Evolutionary conservation across 2,797 vertebrate genomes (phyloP).

Genomic region (Scolopax rusticola): DNA sequence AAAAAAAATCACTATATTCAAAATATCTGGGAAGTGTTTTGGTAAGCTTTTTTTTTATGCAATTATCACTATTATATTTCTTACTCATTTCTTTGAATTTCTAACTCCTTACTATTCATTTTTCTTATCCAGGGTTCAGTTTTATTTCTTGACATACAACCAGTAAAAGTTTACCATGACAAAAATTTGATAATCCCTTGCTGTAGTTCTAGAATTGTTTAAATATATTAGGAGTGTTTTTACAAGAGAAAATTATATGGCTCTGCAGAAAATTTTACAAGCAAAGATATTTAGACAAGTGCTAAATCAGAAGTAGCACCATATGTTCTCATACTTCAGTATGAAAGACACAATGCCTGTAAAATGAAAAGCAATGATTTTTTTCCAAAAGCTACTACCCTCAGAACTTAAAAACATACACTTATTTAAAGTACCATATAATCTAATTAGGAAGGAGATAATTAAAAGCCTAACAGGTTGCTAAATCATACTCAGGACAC

Average conservation of each 20-base stretch:
- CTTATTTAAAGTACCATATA: slow-evolving; percentile 65
- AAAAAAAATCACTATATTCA: background rate
- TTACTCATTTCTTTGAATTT: background rate
- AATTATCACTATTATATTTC: background rate
- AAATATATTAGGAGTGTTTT: slow-evolving; percentile 12
- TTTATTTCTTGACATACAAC: background rate
- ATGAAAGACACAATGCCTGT: slow-evolving; percentile 35
- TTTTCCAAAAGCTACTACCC: slow-evolving; percentile 50
- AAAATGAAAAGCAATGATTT: slow-evolving; percentile 59
- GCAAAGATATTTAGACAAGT: slow-evolving; percentile 68
- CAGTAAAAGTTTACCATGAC: background rate
- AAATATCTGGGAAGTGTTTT: background rate
- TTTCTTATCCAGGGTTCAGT: background rate
- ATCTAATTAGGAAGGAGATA: slow-evolving; percentile 59
- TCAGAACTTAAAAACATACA: slow-evolving; percentile 52
- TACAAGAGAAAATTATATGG: background rate
- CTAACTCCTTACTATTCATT: background rate
- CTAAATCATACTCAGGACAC: slow-evolving; percentile 10
- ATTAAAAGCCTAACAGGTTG: slow-evolving; percentile 52
- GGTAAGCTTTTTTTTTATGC: background rate
- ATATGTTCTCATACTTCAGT: slow-evolving; percentile 64
- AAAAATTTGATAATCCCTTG: background rate
- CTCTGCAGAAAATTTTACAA: slow-evolving; percentile 44
- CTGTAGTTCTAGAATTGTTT: background rate
- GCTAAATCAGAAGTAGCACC: slow-evolving; percentile 67